These are phyloP conservation scores for Cyprinodon tularosa DNA, from an alignment of 2,113 vertebrate species.

Conservation along the genomic window DNA sequence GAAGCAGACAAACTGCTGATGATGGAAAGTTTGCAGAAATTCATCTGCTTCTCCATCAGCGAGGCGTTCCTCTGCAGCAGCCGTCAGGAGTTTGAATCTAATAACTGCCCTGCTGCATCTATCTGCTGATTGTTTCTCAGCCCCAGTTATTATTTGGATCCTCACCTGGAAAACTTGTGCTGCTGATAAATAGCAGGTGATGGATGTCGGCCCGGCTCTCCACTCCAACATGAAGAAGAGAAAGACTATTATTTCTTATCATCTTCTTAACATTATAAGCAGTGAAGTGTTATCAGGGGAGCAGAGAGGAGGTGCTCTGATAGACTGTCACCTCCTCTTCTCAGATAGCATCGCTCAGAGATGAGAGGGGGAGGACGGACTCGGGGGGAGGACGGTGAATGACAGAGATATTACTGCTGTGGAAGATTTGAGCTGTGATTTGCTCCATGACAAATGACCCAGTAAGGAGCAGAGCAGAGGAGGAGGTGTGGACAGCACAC, in stretches of 20 bases:
- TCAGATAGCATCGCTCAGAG: constrained; percentile 61
- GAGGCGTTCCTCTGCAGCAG: constrained; percentile 5
- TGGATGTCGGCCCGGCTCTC: constrained; percentile 59
- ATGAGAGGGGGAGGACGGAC: constrained; percentile 44
- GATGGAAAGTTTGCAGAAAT: background rate
- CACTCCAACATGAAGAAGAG: constrained; percentile 44
- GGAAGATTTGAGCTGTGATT: constrained; percentile 65
- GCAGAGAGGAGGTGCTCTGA: constrained; percentile 69
- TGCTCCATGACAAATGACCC: constrained; percentile 74
- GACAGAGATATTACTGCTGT: constrained; percentile 68
- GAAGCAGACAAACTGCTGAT: background rate
- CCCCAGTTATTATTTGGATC: constrained; percentile 64
- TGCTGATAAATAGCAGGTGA: constrained; percentile 68
- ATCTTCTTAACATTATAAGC: constrained; percentile 70
- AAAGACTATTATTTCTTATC: constrained; percentile 72
- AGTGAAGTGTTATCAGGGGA: constrained; percentile 68
- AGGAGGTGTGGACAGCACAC: constrained; percentile 39
- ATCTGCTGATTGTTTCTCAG: constrained; percentile 50
- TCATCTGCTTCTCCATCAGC: constrained; percentile 24
- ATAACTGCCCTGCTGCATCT: constrained; percentile 45
- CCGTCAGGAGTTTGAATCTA: constrained; percentile 44
- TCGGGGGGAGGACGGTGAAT: constrained; percentile 50
- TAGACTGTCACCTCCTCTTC: constrained; percentile 67
- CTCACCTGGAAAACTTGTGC: constrained; percentile 48
- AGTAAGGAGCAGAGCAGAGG: constrained; percentile 40